Percentiles rank a stretch among this genome's conserved stretches.
phyloP scores from a whole-genome alignment of 2,797 vertebrate genomes.

The Danio albolineatus region DNA sequence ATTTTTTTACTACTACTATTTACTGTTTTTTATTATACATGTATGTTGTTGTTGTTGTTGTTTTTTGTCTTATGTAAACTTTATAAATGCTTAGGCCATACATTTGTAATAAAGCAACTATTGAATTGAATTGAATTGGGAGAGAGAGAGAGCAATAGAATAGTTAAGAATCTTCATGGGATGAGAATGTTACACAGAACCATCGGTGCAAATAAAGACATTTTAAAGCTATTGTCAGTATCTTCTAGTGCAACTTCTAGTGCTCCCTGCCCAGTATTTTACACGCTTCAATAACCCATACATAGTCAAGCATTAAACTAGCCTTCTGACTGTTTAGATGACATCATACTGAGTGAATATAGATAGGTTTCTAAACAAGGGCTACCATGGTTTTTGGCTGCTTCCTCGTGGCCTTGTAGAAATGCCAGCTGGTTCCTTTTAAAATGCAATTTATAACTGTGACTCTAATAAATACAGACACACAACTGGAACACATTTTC shows the following conservation, averaged over 20 bases:
- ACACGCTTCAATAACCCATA: conserved; percentile 23
- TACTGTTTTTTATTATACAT: no score
- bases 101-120: no score
- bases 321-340: conserved; percentile 30
- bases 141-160: no score
- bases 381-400: conserved; percentile 40
- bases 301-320: conserved; percentile 38
- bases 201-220: no score
- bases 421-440: conserved; percentile 65
- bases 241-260: background rate
- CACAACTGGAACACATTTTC: conserved; percentile 55
- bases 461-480: conserved; percentile 59
- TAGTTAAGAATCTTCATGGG: no score
- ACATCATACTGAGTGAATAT: conserved; percentile 29
- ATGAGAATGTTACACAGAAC: no score
- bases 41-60: no score
- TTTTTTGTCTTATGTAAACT: no score
- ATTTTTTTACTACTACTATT: no score
- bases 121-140: no score
- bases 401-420: conserved; percentile 43
- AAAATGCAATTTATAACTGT: conserved; percentile 62
- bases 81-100: no score
- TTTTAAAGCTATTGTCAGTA: background rate
- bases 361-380: conserved; percentile 29
- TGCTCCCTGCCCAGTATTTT: background rate